These are phyloP conservation scores for Drosophila guanche DNA, from an alignment of 1,140 invertebrate genomes.

Conservation along the genomic window DNA sequence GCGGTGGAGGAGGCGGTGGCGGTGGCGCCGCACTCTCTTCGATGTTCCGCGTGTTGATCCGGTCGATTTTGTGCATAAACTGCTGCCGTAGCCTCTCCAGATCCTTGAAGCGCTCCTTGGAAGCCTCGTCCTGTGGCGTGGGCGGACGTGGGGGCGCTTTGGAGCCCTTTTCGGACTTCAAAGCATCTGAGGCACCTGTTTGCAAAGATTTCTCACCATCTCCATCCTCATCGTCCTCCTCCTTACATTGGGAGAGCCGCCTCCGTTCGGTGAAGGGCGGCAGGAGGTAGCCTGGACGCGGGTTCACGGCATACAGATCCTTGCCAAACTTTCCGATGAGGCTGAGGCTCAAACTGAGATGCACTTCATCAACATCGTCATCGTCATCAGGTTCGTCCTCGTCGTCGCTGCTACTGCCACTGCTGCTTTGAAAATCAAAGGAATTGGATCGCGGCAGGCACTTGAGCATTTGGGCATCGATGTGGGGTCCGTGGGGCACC, in stretches of 20 bases:
- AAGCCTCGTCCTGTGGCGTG: constrained; percentile 63
- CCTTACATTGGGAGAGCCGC: constrained; percentile 91
- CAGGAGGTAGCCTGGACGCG: constrained; percentile 82
- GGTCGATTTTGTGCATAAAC: constrained; percentile 81
- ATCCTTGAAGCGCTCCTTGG: constrained; percentile 76
- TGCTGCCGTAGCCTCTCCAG: constrained; percentile 74
- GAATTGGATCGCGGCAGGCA: constrained; percentile 61
- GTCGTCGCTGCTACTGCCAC: constrained; percentile 70
- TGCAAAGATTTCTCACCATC: constrained; percentile 56
- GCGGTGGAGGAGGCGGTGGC: constrained; percentile 68
- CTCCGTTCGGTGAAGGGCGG: constrained; percentile 87
- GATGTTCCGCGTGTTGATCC: constrained; percentile 73
- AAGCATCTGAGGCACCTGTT: constrained; percentile 7
- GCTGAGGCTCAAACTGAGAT: constrained; percentile 44
- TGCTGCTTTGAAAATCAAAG: constrained; percentile 74
- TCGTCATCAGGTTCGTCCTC: constrained; percentile 54
- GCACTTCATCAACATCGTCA: constrained; percentile 37
- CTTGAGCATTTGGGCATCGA: constrained; percentile 42
- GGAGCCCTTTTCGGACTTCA: constrained; percentile 51
- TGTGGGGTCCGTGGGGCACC: constrained; percentile 36
- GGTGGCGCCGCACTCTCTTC: constrained; percentile 64
- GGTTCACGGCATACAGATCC: constrained; percentile 60
- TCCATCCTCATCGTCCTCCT: constrained; percentile 90
- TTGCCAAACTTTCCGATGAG: constrained; percentile 54
- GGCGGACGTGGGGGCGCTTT: constrained; percentile 73